phyloP scores from a whole-genome alignment of 2,888 invertebrate species.

The Noctua fimbriata region DNA sequence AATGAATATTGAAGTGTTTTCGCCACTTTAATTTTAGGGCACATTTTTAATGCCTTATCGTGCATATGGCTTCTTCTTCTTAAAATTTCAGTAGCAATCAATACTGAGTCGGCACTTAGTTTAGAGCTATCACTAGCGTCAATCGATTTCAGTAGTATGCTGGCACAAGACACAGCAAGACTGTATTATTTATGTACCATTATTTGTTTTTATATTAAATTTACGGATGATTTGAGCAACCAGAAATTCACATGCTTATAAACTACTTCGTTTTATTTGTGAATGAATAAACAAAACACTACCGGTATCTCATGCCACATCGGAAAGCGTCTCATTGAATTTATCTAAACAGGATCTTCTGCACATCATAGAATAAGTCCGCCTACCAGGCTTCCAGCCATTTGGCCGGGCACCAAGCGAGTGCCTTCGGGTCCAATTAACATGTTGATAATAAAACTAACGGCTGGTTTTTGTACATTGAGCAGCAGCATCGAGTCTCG shows the following conservation, averaged over 20 bases:
- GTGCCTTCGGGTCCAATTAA: slow-evolving; percentile 84
- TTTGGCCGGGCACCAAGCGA: slow-evolving; percentile 84
- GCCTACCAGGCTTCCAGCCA: slow-evolving; percentile 73
- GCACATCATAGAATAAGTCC: slow-evolving; percentile 69
- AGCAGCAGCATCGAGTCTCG: slow-evolving; percentile 55
- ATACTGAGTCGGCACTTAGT: neutral
- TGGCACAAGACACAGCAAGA: neutral
- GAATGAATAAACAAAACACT: neutral
- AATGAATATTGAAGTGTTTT: neutral
- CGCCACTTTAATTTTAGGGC: neutral
- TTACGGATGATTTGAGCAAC: no score
- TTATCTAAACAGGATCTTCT: slow-evolving; percentile 44
- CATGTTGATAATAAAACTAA: slow-evolving; percentile 85
- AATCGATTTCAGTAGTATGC: neutral
- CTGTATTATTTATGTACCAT: no score
- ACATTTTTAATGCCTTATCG: neutral
- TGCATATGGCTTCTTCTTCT: neutral
- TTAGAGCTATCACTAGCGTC: neutral
- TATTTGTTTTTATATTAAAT: neutral
- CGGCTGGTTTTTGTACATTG: slow-evolving; percentile 65
- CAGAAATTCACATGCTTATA: neutral
- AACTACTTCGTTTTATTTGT: neutral
- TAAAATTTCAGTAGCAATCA: neutral
- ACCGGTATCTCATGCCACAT: neutral
- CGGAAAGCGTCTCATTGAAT: slow-evolving; percentile 9